These are phyloP conservation scores for Microchirus variegatus DNA, from an alignment of 2,797 vertebrate genomes.

Conservation along the genomic window DNA sequence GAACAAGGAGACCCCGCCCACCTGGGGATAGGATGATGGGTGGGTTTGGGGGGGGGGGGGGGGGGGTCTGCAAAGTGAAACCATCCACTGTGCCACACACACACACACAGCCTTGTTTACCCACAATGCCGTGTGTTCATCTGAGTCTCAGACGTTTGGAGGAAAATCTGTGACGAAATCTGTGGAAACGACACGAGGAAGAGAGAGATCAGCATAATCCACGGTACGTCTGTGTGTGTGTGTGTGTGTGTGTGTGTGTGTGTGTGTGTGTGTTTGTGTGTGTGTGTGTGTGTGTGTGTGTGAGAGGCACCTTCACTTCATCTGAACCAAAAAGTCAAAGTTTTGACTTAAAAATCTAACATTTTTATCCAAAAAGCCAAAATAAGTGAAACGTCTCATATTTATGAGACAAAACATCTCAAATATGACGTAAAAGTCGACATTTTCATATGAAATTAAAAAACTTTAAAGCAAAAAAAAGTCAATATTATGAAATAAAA, in stretches of 20 bases:
- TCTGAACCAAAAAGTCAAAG: too few relatives aligned
- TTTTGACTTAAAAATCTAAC: too few relatives aligned
- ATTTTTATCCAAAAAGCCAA: too few relatives aligned
- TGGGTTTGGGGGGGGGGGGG: not conserved
- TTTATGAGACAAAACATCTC: too few relatives aligned
- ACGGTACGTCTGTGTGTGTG: conserved; percentile 56
- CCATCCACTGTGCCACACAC: conserved; percentile 38
- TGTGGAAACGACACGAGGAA: not conserved
- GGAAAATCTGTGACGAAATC: conserved; percentile 7
- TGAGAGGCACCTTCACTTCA: too few relatives aligned
- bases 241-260: conserved; percentile 22
- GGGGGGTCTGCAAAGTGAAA: conserved; percentile 56
- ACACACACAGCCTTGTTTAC: conserved; percentile 58
- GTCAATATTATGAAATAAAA: too few relatives aligned
- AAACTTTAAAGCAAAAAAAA: too few relatives aligned
- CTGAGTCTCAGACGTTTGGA: conserved; percentile 24
- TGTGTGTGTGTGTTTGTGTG: conserved; percentile 5
- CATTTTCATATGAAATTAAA: too few relatives aligned
- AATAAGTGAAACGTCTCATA: too few relatives aligned
- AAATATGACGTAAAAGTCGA: too few relatives aligned
- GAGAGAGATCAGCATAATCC: conserved; percentile 17
- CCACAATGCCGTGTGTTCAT: conserved; percentile 53
- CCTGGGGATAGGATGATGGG: not conserved
- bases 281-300: too few relatives aligned
- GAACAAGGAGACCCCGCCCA: conserved; percentile 58